Conservation (phyloP, 2,113 vertebrate genomes). For the Cichladusa arquata region DNA sequence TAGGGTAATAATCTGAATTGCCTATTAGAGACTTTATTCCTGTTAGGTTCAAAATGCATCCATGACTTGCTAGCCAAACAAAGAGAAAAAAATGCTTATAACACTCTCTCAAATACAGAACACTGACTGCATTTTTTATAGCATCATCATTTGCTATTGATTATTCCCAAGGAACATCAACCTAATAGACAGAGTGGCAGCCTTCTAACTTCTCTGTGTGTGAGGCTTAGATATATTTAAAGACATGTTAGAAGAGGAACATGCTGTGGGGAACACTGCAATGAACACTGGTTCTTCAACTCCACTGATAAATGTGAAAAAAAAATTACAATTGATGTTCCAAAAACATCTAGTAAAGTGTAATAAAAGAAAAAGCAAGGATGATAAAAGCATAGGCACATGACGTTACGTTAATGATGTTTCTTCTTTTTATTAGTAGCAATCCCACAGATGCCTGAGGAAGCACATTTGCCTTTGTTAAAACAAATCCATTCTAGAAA, state of each 20-base stretch:
- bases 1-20: background rate
- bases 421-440: slow-evolving; percentile 46
- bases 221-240: background rate
- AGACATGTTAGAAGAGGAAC: background rate
- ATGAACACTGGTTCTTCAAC: background rate
- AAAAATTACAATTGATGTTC: background rate
- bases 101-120: background rate
- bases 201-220: background rate
- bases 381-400: background rate
- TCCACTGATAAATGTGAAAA: background rate
- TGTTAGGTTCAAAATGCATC: background rate
- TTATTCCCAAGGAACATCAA: background rate
- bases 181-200: background rate
- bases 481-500: slow-evolving; percentile 47
- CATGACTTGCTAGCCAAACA: background rate
- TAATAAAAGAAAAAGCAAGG: slow-evolving; percentile 18
- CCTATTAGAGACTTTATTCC: background rate
- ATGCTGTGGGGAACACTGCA: background rate
- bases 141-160: background rate
- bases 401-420: background rate
- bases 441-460: slow-evolving; percentile 47
- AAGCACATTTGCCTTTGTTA: slow-evolving; percentile 43
- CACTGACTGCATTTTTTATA: background rate
- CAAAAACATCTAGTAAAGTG: background rate
- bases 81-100: background rate